A percentile compares a stretch with the other conserved stretches of the same genome.
Evolutionary conservation across 2,797 vertebrate genomes (phyloP).

Genomic region (Hoplostethus atlanticus): DNA sequence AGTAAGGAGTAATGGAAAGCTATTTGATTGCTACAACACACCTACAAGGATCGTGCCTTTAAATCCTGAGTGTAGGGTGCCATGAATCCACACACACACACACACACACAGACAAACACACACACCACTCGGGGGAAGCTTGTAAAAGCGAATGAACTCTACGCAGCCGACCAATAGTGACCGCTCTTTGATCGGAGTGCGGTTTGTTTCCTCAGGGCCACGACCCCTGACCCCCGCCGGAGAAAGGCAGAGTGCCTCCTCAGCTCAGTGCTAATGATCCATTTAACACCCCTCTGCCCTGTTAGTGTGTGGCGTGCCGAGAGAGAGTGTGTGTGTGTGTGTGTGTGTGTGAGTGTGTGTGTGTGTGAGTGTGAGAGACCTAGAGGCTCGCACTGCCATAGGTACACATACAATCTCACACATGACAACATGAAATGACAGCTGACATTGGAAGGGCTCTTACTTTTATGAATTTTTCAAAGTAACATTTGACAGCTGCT

Average conservation of each 20-base stretch:
- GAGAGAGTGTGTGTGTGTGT: constrained; percentile 5
- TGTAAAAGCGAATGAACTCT: constrained; percentile 79
- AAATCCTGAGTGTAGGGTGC: neutral
- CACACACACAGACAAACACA: constrained; percentile 3
- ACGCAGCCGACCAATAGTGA: constrained; percentile 67
- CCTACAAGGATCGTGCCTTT: neutral
- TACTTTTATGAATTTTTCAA: constrained; percentile 62
- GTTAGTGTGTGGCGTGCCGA: constrained; percentile 47
- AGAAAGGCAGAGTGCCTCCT: constrained; percentile 76
- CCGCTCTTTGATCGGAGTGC: constrained; percentile 86
- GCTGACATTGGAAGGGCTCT: constrained; percentile 42
- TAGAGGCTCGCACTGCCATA: constrained; percentile 22
- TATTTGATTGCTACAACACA: neutral
- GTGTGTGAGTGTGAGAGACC: neutral
- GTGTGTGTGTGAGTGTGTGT: neutral
- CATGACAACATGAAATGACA: constrained; percentile 46
- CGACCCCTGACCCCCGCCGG: constrained; percentile 86
- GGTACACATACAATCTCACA: constrained; percentile 50
- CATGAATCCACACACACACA: constrained; percentile 3
- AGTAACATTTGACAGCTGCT: constrained; percentile 41
- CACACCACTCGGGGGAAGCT: constrained; percentile 67
- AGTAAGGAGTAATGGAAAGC: too few species aligned
- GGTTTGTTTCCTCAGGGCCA: constrained; percentile 89
- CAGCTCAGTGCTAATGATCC: constrained; percentile 92
- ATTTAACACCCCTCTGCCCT: constrained; percentile 86